These are phyloP conservation scores for Macrosteles quadrilineatus DNA, from an alignment of 1,140 invertebrate species.

Conservation along the genomic window DNA sequence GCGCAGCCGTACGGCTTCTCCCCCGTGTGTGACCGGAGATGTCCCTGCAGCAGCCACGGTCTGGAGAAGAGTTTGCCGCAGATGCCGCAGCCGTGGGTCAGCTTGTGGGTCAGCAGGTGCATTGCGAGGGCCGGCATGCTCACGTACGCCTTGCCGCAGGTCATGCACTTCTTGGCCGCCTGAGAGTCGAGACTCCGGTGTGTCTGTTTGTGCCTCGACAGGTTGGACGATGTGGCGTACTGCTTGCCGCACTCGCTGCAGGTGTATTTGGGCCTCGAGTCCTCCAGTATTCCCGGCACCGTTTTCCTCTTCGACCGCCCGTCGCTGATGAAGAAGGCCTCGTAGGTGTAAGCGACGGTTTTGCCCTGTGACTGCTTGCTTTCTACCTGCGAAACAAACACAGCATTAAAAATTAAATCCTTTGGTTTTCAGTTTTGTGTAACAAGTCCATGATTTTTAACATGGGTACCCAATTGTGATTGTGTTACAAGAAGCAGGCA, in stretches of 20 bases:
- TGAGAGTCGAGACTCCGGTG: conserved; percentile 92
- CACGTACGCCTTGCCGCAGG: conserved; percentile 95
- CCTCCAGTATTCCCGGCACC: background rate
- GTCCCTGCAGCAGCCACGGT: conserved; percentile 91
- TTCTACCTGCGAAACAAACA: conserved; percentile 31
- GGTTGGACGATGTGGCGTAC: conserved; percentile 95
- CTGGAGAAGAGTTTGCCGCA: conserved; percentile 93
- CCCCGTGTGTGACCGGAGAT: conserved; percentile 94
- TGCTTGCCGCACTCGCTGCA: conserved; percentile 95
- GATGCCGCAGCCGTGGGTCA: conserved; percentile 86
- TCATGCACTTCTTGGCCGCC: conserved; percentile 89
- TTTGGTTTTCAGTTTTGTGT: too few relatives aligned
- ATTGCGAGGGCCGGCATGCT: conserved; percentile 97
- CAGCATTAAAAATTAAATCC: too few relatives aligned
- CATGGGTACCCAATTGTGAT: too few relatives aligned
- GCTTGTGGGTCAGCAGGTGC: conserved; percentile 93
- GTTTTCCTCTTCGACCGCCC: conserved; percentile 74
- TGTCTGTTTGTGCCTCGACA: conserved; percentile 91
- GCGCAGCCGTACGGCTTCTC: conserved; percentile 99
- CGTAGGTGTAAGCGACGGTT: conserved; percentile 87
- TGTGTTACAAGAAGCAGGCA: too few relatives aligned
- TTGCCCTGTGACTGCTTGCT: conserved; percentile 54
- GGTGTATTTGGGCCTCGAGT: conserved; percentile 67
- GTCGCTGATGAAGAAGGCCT: conserved; percentile 94
- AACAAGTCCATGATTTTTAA: too few relatives aligned